A percentile compares a stretch with the other conserved stretches of the same genome.
These are phyloP conservation scores for Tiaroga cobitis DNA, from an alignment of 2,797 vertebrate genomes.

Conservation along the genomic window DNA sequence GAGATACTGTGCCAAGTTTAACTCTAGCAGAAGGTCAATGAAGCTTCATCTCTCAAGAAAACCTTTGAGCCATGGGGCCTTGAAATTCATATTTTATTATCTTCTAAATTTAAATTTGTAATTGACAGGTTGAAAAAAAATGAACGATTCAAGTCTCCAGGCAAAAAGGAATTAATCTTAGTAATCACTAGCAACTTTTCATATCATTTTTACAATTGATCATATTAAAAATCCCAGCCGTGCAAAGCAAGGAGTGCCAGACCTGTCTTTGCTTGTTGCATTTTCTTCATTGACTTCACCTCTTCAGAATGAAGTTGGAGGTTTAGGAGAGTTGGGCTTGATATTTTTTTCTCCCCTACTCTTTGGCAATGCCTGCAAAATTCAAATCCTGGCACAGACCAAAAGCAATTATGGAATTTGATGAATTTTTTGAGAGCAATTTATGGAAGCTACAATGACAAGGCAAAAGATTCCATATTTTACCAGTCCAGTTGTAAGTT, in stretches of 20 bases:
- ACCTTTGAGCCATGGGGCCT: not conserved
- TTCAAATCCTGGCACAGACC: not conserved
- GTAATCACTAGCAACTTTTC: not conserved
- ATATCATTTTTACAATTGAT: not conserved
- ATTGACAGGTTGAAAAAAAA: not conserved
- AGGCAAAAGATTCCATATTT: not conserved
- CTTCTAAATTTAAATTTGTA: not conserved
- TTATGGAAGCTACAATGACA: not conserved
- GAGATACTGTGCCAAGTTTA: not conserved
- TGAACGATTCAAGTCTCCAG: not conserved
- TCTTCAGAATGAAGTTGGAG: conserved; percentile 1
- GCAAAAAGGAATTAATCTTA: not conserved
- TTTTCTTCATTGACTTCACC: not conserved
- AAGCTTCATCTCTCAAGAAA: not conserved
- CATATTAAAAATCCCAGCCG: not conserved
- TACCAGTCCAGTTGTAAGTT: not conserved
- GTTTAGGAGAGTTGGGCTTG: conserved; percentile 12
- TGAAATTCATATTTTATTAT: conserved; percentile 1
- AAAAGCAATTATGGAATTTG: not conserved
- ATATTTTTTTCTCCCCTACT: not conserved
- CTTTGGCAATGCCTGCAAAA: not conserved
- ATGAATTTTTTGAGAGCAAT: not conserved
- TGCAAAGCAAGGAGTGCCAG: not conserved
- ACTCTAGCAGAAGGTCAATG: not conserved
- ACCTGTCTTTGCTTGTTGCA: not conserved